Evolutionary conservation across 2,113 vertebrate genomes (phyloP).

Genomic region (Turnix velox): DNA sequence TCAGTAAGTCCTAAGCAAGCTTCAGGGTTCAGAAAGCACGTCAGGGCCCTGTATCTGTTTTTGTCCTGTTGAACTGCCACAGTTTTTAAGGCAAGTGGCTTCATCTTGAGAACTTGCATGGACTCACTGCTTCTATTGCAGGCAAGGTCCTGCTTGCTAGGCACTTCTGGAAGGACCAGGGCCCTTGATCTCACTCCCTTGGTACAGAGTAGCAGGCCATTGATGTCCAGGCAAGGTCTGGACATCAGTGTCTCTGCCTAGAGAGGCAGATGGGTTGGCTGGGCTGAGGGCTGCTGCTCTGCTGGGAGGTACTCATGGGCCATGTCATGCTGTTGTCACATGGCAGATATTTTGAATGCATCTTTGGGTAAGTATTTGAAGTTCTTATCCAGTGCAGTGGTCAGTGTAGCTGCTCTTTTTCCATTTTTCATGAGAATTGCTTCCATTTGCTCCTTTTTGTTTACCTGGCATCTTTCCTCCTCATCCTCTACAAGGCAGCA

Average conservation of each 20-base stretch:
- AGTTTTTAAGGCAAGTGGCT: neutral
- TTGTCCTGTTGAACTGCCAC: neutral
- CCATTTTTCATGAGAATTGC: neutral
- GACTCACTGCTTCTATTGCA: neutral
- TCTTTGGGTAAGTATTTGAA: neutral
- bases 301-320: neutral
- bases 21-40: neutral
- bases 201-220: fast-evolving
- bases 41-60: neutral
- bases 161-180: neutral
- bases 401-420: neutral
- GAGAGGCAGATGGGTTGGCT: neutral
- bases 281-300: neutral
- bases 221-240: neutral
- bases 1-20: neutral
- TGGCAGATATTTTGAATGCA: neutral
- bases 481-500: neutral
- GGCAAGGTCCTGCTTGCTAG: neutral
- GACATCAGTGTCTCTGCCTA: fast-evolving
- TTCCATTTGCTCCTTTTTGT: neutral
- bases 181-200: neutral
- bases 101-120: neutral
- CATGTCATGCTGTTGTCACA: neutral
- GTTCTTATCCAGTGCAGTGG: neutral
- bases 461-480: neutral